Conservation (phyloP, 2,888 invertebrate species). For the Heliconius cydno region DNA sequence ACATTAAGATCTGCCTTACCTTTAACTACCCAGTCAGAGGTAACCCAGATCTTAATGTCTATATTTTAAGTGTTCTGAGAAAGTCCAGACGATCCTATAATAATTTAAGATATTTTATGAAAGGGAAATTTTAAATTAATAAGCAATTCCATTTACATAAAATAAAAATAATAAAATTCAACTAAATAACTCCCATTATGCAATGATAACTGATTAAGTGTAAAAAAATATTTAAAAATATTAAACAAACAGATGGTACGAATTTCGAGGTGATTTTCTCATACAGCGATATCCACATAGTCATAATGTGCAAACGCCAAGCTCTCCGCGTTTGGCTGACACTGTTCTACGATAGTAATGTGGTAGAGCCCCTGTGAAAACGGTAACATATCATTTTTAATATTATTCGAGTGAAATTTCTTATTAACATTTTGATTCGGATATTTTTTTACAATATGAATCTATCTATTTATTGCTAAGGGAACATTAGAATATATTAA, state of each 20-base stretch:
- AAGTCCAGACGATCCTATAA: too few relatives aligned
- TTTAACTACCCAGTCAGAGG: too few relatives aligned
- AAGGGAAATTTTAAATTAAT: too few relatives aligned
- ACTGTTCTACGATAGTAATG: conserved; percentile 66
- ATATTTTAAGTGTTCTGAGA: too few relatives aligned
- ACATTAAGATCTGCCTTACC: too few relatives aligned
- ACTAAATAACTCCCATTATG: too few relatives aligned
- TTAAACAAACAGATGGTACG: background rate
- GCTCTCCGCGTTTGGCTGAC: conserved; percentile 81
- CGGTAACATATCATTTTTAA: conserved; percentile 45
- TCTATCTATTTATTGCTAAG: background rate
- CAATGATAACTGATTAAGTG: too few relatives aligned
- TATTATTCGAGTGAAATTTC: background rate
- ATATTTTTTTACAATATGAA: background rate
- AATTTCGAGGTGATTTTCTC: conserved; percentile 42
- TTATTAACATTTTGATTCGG: background rate
- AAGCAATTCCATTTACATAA: too few relatives aligned
- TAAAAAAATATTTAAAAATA: too few relatives aligned
- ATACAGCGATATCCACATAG: conserved; percentile 64
- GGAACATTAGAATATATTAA: background rate
- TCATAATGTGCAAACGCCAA: conserved; percentile 82
- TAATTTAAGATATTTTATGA: too few relatives aligned
- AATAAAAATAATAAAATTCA: too few relatives aligned
- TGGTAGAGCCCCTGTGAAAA: conserved; percentile 54
- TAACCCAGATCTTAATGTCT: too few relatives aligned